Base-by-base conservation (phyloP, 2,113 vertebrate genomes). In the Limanda limanda region DNA sequence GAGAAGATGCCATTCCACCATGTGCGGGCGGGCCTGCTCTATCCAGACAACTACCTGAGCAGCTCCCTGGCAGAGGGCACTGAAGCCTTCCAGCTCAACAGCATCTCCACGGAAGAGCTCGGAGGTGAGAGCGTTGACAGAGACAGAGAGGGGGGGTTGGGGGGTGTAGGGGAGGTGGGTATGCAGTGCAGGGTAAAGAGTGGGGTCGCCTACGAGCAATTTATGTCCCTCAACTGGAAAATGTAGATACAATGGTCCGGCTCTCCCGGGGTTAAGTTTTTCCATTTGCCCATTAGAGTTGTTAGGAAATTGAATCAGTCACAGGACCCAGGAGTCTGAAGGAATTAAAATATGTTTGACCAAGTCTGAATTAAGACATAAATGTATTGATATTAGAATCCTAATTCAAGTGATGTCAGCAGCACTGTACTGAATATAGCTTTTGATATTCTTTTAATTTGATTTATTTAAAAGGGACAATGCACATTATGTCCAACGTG, bases 1-100 rank as follows among this genome's bases (percentile, higher is more conserved):
- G 95, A 95, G 92, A 98, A 97, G 95, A 99, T 99, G 98, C 98
- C 98, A 93, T 99, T 99, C 95, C 98, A 99, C 88, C 98, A 98
- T 91, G 97, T 99, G 90, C 97, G 96, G 63, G 97, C 97, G 62
- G 97, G 97, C 88, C 93, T 99, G 93, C 94, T 99, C 92, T 99
- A 99, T 95, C 98, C 98, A 87, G 97, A 97, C 92, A 99, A 98
- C 93, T 98, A 96, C 91, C 95, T 99, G 94, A 97, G 95, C 92
- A 95, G 95, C 64, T 97, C 98, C 0, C 96, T 99, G 78, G 96
- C 97, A 0, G 96, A 98, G 5, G 96, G 96, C 91, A 97, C 94
- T 0, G 96, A 98, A 93, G 96, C 96, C 0, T 97, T 98, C 62
- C 97, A 98, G 95, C 95, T 99, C 78, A 97, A 96, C 12, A 99